Percentiles rank a stretch among this genome's conserved stretches.
phyloP scores from a whole-genome alignment of 37 sponge, comb jelly and placozoan species.

The Corticium candelabrum region DNA sequence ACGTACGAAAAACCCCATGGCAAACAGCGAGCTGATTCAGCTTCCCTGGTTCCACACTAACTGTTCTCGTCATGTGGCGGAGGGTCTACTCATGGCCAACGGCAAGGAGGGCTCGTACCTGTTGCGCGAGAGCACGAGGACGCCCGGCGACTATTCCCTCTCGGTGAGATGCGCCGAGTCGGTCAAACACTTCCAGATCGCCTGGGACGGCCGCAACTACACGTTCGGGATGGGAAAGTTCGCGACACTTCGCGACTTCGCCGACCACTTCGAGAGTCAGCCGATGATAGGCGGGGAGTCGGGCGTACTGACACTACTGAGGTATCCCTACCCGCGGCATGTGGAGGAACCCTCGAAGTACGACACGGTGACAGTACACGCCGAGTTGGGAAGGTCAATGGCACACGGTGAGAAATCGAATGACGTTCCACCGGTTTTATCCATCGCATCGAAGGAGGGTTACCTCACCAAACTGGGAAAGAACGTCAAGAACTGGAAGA shows the following conservation, averaged over 20 bases:
- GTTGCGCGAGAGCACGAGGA: constrained; percentile 50
- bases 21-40: not conserved
- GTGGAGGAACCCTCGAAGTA: constrained; percentile 7
- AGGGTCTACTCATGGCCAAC: constrained; percentile 9
- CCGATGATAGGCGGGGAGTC: constrained; percentile 77
- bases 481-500: not conserved
- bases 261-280: constrained; percentile 68
- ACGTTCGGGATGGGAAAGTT: constrained; percentile 74
- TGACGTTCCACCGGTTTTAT: not conserved
- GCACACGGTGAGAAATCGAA: not conserved
- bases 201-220: constrained; percentile 60
- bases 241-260: constrained; percentile 34
- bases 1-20: no score
- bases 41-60: constrained; percentile 2
- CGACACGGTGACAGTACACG: constrained; percentile 39
- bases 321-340: not conserved
- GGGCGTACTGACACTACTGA: constrained; percentile 19
- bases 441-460: constrained; percentile 9
- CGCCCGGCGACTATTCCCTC: constrained; percentile 68
- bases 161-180: constrained; percentile 42
- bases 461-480: constrained; percentile 6
- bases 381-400: constrained; percentile 12
- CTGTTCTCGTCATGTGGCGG: constrained; percentile 1
- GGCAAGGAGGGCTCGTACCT: constrained; percentile 80
- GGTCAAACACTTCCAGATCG: constrained; percentile 73